These are phyloP conservation scores for Ceramica pisi DNA, from an alignment of 2,888 invertebrate species.

Conservation along the genomic window DNA sequence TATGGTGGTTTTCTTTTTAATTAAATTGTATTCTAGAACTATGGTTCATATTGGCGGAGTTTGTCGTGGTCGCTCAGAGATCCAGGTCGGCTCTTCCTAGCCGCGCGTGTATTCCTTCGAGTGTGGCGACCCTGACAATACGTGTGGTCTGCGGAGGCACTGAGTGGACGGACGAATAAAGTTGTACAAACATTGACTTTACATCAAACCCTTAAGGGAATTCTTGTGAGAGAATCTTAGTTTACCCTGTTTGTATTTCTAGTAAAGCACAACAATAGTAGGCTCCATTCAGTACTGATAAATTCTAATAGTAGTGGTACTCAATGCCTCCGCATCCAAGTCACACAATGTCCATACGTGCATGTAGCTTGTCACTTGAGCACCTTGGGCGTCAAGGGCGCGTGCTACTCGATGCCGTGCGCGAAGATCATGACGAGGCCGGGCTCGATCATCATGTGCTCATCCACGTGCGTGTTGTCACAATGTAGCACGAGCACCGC, in stretches of 20 bases:
- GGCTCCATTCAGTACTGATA: not conserved
- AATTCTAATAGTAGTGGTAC: constrained; percentile 26
- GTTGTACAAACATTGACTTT: constrained; percentile 33
- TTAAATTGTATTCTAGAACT: constrained; percentile 44
- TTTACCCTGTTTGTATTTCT: constrained; percentile 47
- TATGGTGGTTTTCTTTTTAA: constrained; percentile 25
- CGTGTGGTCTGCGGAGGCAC: constrained; percentile 61
- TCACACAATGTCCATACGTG: constrained; percentile 53
- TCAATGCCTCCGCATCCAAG: constrained; percentile 57
- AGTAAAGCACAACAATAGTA: constrained; percentile 11
- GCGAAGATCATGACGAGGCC: constrained; percentile 99
- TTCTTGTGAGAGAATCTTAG: constrained; percentile 5
- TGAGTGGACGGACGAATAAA: constrained; percentile 56
- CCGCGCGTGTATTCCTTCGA: constrained; percentile 53
- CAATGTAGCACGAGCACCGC: constrained; percentile 98
- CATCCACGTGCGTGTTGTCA: constrained; percentile 98
- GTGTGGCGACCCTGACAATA: constrained; percentile 64
- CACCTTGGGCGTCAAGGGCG: constrained; percentile 28
- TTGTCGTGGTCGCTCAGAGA: constrained; percentile 67
- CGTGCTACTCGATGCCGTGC: constrained; percentile 96
- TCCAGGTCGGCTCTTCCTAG: constrained; percentile 58
- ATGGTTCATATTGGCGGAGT: constrained; percentile 55
- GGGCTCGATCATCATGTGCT: constrained; percentile 98
- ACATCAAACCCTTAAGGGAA: constrained; percentile 15
- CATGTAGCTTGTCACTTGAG: constrained; percentile 52